These are phyloP conservation scores for Anthoscopus minutus DNA, from an alignment of 2,113 vertebrate species.

Conservation along the genomic window DNA sequence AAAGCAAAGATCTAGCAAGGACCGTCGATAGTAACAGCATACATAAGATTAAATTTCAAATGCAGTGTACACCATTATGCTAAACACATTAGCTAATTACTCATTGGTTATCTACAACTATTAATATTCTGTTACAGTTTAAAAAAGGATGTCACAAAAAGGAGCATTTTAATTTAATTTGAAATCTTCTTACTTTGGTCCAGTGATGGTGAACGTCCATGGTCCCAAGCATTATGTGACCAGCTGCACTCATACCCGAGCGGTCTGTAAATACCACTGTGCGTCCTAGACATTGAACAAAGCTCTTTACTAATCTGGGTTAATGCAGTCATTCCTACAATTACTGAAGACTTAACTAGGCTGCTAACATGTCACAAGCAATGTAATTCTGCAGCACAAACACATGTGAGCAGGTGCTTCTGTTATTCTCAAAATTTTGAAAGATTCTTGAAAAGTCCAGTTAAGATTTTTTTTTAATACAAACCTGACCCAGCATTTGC, in stretches of 20 bases:
- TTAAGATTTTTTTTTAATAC: not conserved
- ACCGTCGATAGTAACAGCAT: not conserved
- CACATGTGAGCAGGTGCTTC: not conserved
- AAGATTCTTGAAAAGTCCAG: not conserved
- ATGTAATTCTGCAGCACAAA: not conserved
- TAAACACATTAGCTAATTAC: not conserved
- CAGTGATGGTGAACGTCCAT: conserved; percentile 96
- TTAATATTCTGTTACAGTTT: not conserved
- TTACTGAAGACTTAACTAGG: not conserved
- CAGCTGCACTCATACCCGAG: conserved; percentile 88
- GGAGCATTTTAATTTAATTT: not conserved
- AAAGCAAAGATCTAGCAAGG: not conserved
- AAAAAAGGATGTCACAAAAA: not conserved
- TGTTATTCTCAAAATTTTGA: not conserved
- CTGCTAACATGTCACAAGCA: not conserved
- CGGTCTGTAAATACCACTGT: conserved; percentile 88
- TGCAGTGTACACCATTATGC: not conserved
- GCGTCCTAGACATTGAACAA: conserved; percentile 70
- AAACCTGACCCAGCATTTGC: not conserved
- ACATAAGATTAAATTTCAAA: not conserved
- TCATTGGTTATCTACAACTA: not conserved
- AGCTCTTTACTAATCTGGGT: not conserved
- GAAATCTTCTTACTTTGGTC: conserved; percentile 80
- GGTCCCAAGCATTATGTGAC: conserved; percentile 91
- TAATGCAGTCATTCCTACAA: not conserved